Evolutionary conservation across 2,113 vertebrate species (phyloP), one percentile per base, ranked within the genome.

Genomic region (Lepisosteus osseus): DNA sequence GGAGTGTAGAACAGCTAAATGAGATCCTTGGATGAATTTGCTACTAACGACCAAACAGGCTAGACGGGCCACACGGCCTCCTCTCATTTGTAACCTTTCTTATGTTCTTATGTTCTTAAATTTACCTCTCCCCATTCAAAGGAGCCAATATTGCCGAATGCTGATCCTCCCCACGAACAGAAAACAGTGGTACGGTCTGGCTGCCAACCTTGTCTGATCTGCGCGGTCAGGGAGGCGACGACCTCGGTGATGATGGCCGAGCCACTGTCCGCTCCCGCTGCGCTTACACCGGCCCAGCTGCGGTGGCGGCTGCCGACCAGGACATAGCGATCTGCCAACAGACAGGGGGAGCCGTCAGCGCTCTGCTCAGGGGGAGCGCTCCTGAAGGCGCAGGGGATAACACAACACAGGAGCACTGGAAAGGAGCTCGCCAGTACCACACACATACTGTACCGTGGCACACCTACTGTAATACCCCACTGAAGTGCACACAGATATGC

Each of bases 81-180:
- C 29, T 29, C 29, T 29, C 29, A 29, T 29, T 29, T 29, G 29
- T 29, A 29, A 29, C 29, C 29, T 29, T 29, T 29, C 29, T 29
- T 29, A 29, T 29, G 29, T 29, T 29, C 29, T 29, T 29, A 29
- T 29, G 29, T 29, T 29, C 29, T 29, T 57, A 65, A 66, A 67
- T 54, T 88, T 92, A 99, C 96, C 96, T 98, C 94, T 70, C 93
- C 95, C 95, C 96, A 98, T 84, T 99, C 95, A 47, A 92, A 95
- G 65, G 96, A 97, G 71, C 97, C 96, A 7, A 98, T 85, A 74
- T 94, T 96, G 11, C 96, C 96, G 65, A 93, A 84, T 0, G 86
- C 79, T 0, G 93, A 92, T 72, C 94, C 96, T 78, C 94, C 96
- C 95, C 95, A 96, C 0, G 95, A 97, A 79, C 94, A 95, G 81